A percentile compares a stretch with the other conserved stretches of the same genome.
Evolutionary conservation across 2,888 invertebrate genomes (phyloP).

Genomic region (Watsonalla binaria): DNA sequence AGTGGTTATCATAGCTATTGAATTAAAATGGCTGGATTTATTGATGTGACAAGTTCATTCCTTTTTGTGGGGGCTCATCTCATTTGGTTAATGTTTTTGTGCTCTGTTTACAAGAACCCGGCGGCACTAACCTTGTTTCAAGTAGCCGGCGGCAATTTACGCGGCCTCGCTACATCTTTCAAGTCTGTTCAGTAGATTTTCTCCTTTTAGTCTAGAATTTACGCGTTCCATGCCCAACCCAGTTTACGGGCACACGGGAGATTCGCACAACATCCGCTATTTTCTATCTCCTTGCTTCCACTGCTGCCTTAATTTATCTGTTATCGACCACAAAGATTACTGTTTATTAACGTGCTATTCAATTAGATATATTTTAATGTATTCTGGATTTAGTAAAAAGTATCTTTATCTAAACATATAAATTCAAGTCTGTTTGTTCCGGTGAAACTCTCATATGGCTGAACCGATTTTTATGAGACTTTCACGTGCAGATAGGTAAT

Average conservation of each 20-base stretch:
- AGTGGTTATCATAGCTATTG: not conserved
- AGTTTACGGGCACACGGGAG: conserved; percentile 52
- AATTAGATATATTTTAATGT: not conserved
- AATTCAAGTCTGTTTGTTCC: too few species aligned
- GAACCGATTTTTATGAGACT: too few species aligned
- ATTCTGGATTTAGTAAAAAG: too few species aligned
- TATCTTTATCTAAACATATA: too few species aligned
- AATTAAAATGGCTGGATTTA: not conserved
- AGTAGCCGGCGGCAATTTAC: conserved; percentile 35
- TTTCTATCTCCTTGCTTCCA: conserved; percentile 51
- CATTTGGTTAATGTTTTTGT: conserved; percentile 4
- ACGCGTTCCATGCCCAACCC: conserved; percentile 38
- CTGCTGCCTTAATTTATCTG: conserved; percentile 28
- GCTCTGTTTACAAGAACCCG: conserved; percentile 15
- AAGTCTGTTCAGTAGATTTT: conserved; percentile 40
- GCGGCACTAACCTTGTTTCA: conserved; percentile 35
- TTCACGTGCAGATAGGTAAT: too few species aligned
- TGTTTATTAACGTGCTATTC: not conserved
- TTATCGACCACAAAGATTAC: conserved; percentile 17
- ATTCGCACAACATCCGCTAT: conserved; percentile 52
- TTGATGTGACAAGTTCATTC: not conserved
- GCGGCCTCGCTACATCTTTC: conserved; percentile 37
- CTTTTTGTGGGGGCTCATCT: not conserved
- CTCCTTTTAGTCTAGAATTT: conserved; percentile 47
- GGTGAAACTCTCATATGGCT: too few species aligned